Evolutionary conservation across 2,888 invertebrate species (phyloP), one percentile per base, ranked within the genome.

Genomic region (Blera fallax): DNA sequence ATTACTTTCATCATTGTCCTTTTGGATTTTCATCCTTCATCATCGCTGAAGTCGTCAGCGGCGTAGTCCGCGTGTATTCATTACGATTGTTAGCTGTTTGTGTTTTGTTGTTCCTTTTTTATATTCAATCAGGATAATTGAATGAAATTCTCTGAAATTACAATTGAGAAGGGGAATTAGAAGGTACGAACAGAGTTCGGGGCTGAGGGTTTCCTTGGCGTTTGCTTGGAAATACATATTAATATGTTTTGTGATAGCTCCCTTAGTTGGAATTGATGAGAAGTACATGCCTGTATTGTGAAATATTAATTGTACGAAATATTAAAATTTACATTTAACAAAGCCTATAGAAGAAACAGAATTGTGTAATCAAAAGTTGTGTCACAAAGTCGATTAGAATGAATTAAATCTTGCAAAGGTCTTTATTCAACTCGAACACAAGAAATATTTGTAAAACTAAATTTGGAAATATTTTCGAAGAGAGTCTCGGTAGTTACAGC

Each of bases 1-100:
- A 77, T 77, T 69, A 67, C 77, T 50, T 58, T 50, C 67, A 50
- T 77, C 48, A 32, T 32, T 69, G 37, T 76, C 60, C 67, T 69
- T 77, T 60, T 40, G 52, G 77, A 65, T 45, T 72, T 29, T 29
- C 64, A 32, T 45, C 27, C 48, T 58, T 40, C 58, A 50, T 60
- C 37, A 52, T 58, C 29, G 48, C 50, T 62, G 37, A 54, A n/a
- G 65, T 40, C 14, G 34, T 27, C 34, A 40, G 18, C 4, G n/a
- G 29, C 8, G 10, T 32, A 48, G 32, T 62, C 58, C 11, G 56
- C 27, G 54, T 64, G 60, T 77, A 40, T 50, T 77, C 24, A 45
- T 56, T 67, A n/a, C 54, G 16, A 56, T 65, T 76, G 65, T 34
- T 45, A 18, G 48, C 21, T 65, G 45, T 34, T 58, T 67, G 43